Base-by-base conservation (phyloP, 1,140 invertebrate species). In the Sinella curviseta region DNA sequence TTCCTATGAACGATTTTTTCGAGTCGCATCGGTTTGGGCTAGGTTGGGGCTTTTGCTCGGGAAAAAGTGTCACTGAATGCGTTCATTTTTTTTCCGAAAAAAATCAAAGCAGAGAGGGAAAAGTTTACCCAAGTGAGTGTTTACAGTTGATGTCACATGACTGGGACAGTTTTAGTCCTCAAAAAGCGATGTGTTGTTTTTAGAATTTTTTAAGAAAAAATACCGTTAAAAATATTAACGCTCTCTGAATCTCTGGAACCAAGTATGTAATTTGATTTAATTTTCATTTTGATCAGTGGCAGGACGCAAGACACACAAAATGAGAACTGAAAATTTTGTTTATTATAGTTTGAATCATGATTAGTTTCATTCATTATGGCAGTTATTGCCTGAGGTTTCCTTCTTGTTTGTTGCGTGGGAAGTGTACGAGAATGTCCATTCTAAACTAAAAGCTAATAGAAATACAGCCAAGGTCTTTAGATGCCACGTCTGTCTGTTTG, bases 1-100 rank as follows among this genome's bases (percentile, higher is more conserved):
- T 48, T 48, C 39, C 39, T 48, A 48, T 48, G 39, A 48, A 48
- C 39, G 39, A 48, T 48, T 48, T 48, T 48, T 48, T 8, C 31
- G 4, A 16, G 28, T 8, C 4, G 30, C 31, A 24, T 30, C 24
- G 14, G 24, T 33, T 70, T 33, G 65, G 65, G 26, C 65, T 31
- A 33, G 65, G 65, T 70, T 70, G 65, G 30, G 65, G 65, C 65
- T 70, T 70, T 20, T 70, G 14, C 12, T 3, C 3, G 28, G 30
- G 65, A 70, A 70, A 70, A 70, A 70, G 65, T 70, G 65, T 70
- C 65, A 70, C 65, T 31, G 31, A 70, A 31, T 70, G 65, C 30
- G 4, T 70, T 24, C 31, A 4, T 70, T 4, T 8, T 70, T 70
- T 70, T 65, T 65, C 57, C 24, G 16, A 26, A 70, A 33, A 70